Conservation (phyloP, 2,113 vertebrate species). For the Misgurnus mizolepis region DNA sequence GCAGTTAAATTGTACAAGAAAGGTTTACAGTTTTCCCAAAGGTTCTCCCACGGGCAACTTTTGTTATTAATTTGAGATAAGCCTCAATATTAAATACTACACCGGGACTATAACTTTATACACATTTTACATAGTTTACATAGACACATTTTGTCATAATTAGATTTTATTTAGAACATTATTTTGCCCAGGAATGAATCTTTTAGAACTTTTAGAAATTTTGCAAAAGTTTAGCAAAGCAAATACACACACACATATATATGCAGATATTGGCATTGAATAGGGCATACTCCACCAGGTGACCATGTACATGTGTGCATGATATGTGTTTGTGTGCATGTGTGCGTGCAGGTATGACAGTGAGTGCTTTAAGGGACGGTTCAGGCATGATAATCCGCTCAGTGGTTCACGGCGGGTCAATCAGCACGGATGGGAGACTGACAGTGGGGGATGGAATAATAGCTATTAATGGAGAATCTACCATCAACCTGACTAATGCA, state of each 20-base stretch:
- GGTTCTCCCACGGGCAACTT: no score
- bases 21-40: no score
- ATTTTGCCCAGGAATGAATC: no score
- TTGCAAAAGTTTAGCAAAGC: no score
- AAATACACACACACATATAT: background rate
- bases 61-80: no score
- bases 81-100: no score
- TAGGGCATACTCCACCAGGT: background rate
- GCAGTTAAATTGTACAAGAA: no score
- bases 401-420: conserved; percentile 89
- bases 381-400: conserved; percentile 91
- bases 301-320: conserved; percentile 2
- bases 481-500: conserved; percentile 82
- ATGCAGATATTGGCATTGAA: background rate
- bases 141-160: no score
- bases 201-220: no score
- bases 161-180: no score
- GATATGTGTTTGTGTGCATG: conserved; percentile 60
- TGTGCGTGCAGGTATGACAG: conserved; percentile 87
- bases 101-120: no score
- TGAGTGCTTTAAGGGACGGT: conserved; percentile 91
- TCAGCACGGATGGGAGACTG: conserved; percentile 91
- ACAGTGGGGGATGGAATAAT: conserved; percentile 89
- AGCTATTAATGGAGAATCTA: conserved; percentile 88
- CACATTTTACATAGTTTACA: no score